Conservation (phyloP, 1,140 invertebrate species). For the Saccostrea glomerata region DNA sequence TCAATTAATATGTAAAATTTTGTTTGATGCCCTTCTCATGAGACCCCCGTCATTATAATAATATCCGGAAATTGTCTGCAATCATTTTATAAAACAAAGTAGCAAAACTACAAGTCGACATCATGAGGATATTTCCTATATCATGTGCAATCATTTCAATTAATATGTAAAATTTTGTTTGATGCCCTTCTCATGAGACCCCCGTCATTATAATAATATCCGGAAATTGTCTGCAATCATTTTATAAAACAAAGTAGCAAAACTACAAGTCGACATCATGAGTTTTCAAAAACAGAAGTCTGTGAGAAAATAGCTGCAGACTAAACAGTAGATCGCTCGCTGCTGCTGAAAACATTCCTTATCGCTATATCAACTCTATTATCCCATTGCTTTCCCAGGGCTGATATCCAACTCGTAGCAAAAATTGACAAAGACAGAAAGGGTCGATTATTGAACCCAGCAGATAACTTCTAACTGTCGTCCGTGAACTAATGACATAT, state of each 20-base stretch:
- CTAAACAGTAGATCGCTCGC: background rate
- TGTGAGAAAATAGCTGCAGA: conserved; percentile 1
- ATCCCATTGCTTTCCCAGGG: conserved; percentile 17
- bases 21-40: background rate
- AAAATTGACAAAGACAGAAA: background rate
- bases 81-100: background rate
- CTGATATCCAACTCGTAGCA: background rate
- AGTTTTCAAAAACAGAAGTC: background rate
- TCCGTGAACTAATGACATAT: background rate
- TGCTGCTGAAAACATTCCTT: background rate
- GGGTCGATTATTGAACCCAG: background rate
- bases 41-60: background rate
- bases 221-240: background rate
- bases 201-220: conserved; percentile 20
- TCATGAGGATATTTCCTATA: no score
- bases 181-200: background rate
- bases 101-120: background rate
- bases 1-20: background rate
- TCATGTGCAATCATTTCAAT: no score
- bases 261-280: background rate
- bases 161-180: background rate
- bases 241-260: background rate
- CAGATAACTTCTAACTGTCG: background rate
- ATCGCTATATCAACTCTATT: conserved; percentile 8
- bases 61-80: background rate